These are phyloP conservation scores for Eumeta japonica DNA, from an alignment of 1,140 invertebrate genomes.

Conservation along the genomic window DNA sequence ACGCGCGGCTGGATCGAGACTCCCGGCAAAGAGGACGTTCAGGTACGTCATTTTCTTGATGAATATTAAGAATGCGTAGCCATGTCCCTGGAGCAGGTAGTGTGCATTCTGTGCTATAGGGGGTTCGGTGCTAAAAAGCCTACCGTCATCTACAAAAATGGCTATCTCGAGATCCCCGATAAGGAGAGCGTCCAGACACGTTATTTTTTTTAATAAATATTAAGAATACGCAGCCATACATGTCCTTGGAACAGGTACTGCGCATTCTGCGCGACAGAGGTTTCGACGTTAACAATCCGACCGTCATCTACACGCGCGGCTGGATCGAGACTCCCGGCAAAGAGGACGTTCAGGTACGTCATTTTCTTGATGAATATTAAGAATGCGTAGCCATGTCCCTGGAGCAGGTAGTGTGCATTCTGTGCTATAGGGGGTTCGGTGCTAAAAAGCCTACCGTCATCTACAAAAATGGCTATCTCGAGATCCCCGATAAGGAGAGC, in stretches of 20 bases:
- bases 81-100: too few species aligned
- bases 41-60: too few species aligned
- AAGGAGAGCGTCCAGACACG: slow-evolving; percentile 59
- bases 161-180: slow-evolving; percentile 59
- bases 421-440: slow-evolving; percentile 55
- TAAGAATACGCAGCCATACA: too few species aligned
- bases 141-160: slow-evolving; percentile 61
- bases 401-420: too few species aligned
- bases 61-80: too few species aligned
- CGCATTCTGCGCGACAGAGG: too few species aligned
- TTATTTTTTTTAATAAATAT: too few species aligned
- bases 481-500: slow-evolving; percentile 59
- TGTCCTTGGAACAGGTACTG: too few species aligned
- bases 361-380: too few species aligned
- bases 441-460: slow-evolving; percentile 54
- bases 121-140: slow-evolving; percentile 54
- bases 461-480: slow-evolving; percentile 61
- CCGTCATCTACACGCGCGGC: slow-evolving; percentile 60
- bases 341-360: slow-evolving; percentile 58
- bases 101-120: too few species aligned
- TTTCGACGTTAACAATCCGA: slow-evolving; percentile 54
- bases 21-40: slow-evolving; percentile 58
- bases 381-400: too few species aligned
- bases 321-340: slow-evolving; percentile 59
- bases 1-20: slow-evolving; percentile 61